phyloP scores from a whole-genome alignment of 1,140 invertebrate genomes.

The Sycobia sp. region DNA sequence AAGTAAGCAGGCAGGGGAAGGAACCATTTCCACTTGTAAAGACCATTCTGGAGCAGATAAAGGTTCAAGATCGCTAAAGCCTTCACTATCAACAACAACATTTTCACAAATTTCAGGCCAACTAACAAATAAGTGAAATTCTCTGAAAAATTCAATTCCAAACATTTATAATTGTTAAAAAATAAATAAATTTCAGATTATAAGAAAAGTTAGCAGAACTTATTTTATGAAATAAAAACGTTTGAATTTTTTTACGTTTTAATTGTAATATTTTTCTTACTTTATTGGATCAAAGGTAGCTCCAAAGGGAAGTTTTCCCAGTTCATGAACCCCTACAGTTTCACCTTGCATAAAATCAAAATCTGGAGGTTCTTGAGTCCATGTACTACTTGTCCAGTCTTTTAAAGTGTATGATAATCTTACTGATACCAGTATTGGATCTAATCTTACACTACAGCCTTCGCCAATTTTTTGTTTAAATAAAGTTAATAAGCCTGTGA shows the following conservation, averaged over 20 bases:
- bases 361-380: constrained; percentile 75
- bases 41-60: constrained; percentile 82
- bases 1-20: constrained; percentile 69
- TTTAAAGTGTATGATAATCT: constrained; percentile 82
- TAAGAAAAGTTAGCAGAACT: no score
- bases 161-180: no score
- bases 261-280: constrained; percentile 54
- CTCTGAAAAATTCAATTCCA: constrained; percentile 67
- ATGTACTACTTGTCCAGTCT: constrained; percentile 71
- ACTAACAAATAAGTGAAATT: constrained; percentile 80
- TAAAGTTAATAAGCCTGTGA: constrained; percentile 77
- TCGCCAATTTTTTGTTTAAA: constrained; percentile 81
- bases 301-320: constrained; percentile 80
- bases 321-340: constrained; percentile 61
- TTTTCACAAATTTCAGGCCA: constrained; percentile 88
- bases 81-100: constrained; percentile 84
- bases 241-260: no score
- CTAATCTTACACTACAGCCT: constrained; percentile 60
- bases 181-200: no score
- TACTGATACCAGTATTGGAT: constrained; percentile 76
- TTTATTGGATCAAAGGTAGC: constrained; percentile 78
- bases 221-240: no score
- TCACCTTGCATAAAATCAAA: constrained; percentile 72
- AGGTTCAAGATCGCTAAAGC: constrained; percentile 87
- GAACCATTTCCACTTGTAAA: constrained; percentile 66